Percentiles rank a stretch among this genome's conserved stretches.
phyloP scores from a whole-genome alignment of 2,797 vertebrate species.

The Schizothorax lantsangensis region DNA sequence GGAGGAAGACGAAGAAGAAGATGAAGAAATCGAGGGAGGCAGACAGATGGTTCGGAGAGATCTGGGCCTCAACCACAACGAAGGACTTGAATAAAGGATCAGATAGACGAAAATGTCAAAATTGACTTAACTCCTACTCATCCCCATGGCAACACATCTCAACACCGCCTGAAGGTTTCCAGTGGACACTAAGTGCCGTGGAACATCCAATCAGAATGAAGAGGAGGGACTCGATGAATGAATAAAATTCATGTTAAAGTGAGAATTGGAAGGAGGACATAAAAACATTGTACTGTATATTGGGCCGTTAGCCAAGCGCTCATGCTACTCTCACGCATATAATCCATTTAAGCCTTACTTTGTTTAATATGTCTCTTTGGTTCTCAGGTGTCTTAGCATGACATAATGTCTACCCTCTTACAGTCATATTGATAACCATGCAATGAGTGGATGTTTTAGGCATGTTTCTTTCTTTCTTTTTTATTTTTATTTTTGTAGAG shows the following conservation, averaged over 20 bases:
- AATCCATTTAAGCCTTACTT: slow-evolving; percentile 61
- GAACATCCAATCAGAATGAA: slow-evolving; percentile 32
- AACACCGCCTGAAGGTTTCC: slow-evolving; percentile 39
- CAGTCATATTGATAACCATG: slow-evolving; percentile 41
- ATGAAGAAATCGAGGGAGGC: slow-evolving; percentile 81
- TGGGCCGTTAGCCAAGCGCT: slow-evolving; percentile 40
- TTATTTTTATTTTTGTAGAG: slow-evolving; percentile 59
- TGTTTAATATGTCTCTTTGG: slow-evolving; percentile 64
- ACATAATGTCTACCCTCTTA: slow-evolving; percentile 57
- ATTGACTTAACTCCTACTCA: slow-evolving; percentile 41
- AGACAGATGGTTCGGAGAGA: slow-evolving; percentile 84
- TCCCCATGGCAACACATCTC: slow-evolving; percentile 46
- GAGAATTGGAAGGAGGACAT: not conserved
- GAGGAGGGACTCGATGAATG: slow-evolving; percentile 33
- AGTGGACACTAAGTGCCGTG: slow-evolving; percentile 53
- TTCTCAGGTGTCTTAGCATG: slow-evolving; percentile 77
- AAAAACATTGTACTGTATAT: slow-evolving; percentile 26
- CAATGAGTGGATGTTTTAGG: slow-evolving; percentile 65
- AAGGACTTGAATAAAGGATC: slow-evolving; percentile 85
- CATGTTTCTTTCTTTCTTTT: slow-evolving; percentile 64
- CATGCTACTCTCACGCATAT: slow-evolving; percentile 54
- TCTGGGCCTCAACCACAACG: slow-evolving; percentile 90
- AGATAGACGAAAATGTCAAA: slow-evolving; percentile 57
- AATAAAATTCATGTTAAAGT: not conserved
- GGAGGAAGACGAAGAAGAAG: slow-evolving; percentile 82